phyloP scores from a whole-genome alignment of 2,888 invertebrate species.

The Ctena decussata region DNA sequence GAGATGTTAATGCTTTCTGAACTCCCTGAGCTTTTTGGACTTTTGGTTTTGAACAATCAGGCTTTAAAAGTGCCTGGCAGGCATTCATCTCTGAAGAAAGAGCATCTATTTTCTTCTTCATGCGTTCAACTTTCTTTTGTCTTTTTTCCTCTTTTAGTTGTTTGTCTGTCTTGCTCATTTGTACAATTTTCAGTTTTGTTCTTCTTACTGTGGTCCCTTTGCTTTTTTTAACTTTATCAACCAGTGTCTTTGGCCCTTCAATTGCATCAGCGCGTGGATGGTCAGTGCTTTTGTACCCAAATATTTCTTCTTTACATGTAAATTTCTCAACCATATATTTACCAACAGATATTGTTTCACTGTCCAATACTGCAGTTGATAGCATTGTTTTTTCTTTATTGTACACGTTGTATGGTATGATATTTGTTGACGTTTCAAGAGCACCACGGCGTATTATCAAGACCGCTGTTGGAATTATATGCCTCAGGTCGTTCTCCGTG shows the following conservation, averaged over 20 bases:
- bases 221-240: neutral
- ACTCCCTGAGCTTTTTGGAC: neutral
- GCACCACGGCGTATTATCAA: neutral
- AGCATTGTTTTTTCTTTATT: neutral
- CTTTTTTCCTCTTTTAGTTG: neutral
- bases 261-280: neutral
- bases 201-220: neutral
- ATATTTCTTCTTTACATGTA: neutral
- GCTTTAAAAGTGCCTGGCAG: neutral
- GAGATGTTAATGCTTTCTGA: neutral
- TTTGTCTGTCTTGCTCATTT: neutral
- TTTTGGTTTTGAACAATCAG: neutral
- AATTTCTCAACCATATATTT: neutral
- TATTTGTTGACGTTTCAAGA: neutral
- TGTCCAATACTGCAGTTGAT: neutral
- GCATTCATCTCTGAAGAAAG: neutral
- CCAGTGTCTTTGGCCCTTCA: neutral
- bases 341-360: neutral
- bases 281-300: neutral
- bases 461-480: neutral
- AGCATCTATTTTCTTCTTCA: neutral
- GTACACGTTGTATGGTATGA: neutral
- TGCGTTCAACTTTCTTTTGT: neutral
- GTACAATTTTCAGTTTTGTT: neutral
- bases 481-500: neutral